These are phyloP conservation scores for Heteromormyrus szaboi DNA, from an alignment of 2,797 vertebrate species.

Conservation along the genomic window DNA sequence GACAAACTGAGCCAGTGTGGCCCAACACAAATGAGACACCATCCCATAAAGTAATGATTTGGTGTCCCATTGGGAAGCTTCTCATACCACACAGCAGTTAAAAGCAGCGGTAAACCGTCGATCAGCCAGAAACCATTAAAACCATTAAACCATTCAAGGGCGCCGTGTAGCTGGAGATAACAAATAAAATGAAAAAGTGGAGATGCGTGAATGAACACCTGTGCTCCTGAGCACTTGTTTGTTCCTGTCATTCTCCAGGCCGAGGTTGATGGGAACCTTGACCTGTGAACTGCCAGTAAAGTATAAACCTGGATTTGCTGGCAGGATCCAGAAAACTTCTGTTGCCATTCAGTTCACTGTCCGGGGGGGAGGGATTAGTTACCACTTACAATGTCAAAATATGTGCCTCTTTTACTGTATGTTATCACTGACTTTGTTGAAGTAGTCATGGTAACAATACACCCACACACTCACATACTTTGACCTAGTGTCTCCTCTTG, in stretches of 20 bases:
- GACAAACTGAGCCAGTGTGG: not conserved
- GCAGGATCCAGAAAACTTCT: not conserved
- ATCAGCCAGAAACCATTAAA: not conserved
- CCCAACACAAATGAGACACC: not conserved
- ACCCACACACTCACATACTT: not conserved
- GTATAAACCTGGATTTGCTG: not conserved
- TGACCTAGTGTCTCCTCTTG: not conserved
- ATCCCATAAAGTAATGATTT: not conserved
- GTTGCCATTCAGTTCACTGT: not conserved
- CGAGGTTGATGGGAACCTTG: not conserved
- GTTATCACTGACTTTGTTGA: not conserved
- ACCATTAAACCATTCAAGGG: not conserved
- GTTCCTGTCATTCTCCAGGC: not conserved
- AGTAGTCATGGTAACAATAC: not conserved
- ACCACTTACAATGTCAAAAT: not conserved
- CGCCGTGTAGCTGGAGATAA: not conserved
- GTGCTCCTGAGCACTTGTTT: not conserved
- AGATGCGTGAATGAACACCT: not conserved
- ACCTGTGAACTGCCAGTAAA: not conserved
- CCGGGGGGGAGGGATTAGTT: not conserved
- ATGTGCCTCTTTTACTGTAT: not conserved
- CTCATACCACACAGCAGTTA: not conserved
- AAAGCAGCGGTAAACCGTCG: not conserved
- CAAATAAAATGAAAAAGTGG: not conserved
- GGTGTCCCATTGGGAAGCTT: not conserved